Evolutionary conservation across 1,140 invertebrate species (phyloP).

Genomic region (Chrysomallon squamiferum): DNA sequence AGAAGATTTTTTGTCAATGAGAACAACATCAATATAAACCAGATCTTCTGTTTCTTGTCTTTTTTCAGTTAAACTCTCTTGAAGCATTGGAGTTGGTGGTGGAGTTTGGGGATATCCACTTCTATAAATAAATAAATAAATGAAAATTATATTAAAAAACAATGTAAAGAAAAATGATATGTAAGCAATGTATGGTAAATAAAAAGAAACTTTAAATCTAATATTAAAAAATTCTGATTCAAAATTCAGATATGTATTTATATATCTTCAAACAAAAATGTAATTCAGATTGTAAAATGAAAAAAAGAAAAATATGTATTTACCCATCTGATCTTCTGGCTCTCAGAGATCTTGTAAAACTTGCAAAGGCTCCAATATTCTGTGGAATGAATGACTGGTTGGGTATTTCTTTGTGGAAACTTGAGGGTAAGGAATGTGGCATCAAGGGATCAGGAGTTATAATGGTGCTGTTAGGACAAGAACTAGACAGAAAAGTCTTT

Average conservation of each 20-base stretch:
- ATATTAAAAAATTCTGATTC: too few species aligned
- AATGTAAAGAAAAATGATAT: too few species aligned
- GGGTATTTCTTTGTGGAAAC: conserved; percentile 64
- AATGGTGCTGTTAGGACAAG: conserved; percentile 76
- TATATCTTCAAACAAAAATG: too few species aligned
- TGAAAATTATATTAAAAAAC: too few species aligned
- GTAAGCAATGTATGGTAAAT: too few species aligned
- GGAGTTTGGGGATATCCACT: conserved; percentile 71
- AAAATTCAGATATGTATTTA: too few species aligned
- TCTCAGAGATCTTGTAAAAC: not conserved
- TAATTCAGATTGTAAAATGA: too few species aligned
- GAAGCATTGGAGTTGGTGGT: conserved; percentile 71
- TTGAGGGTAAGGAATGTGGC: conserved; percentile 58
- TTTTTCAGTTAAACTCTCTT: conserved; percentile 28
- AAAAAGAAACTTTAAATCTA: too few species aligned
- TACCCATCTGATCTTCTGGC: not conserved
- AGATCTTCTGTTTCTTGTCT: conserved; percentile 52
- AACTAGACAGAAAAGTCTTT: conserved; percentile 74
- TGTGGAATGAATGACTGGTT: conserved; percentile 75
- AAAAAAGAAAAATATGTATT: too few species aligned
- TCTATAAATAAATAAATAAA: too few species aligned
- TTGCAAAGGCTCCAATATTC: conserved; percentile 38
- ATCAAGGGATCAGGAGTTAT: conserved; percentile 50
- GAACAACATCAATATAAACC: conserved; percentile 70
- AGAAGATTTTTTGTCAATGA: conserved; percentile 70